Percentiles rank a stretch among this genome's conserved stretches.
Evolutionary conservation across 2,797 vertebrate genomes (phyloP).

Genomic region (Halcyon badia): DNA sequence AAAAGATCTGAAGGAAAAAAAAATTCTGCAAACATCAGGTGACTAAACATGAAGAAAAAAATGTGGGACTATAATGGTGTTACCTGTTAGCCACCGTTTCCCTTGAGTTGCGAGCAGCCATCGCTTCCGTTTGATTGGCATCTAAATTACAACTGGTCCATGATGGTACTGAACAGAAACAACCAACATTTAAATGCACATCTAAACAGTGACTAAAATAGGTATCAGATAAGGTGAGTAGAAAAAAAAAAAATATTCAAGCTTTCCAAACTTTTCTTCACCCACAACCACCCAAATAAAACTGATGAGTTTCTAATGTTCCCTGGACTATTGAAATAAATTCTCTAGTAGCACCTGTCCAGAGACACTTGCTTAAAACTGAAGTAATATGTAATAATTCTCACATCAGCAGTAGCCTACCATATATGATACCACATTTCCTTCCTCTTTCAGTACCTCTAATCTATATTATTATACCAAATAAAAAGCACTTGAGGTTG

Average conservation of each 20-base stretch:
- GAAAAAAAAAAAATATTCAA: not conserved
- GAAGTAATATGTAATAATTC: not conserved
- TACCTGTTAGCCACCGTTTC: constrained; percentile 91
- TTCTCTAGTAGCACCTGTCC: not conserved
- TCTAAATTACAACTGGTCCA: constrained; percentile 80
- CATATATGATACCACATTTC: not conserved
- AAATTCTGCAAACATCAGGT: not conserved
- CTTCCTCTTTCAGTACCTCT: not conserved
- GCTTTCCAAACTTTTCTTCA: not conserved
- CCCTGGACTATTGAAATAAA: not conserved
- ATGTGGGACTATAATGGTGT: not conserved
- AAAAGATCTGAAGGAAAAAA: not conserved
- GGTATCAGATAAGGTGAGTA: not conserved
- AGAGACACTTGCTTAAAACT: not conserved
- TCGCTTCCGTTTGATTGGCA: constrained; percentile 68
- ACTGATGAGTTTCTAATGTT: not conserved
- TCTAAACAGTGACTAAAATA: not conserved
- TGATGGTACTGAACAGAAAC: constrained; percentile 84
- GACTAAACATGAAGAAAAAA: not conserved
- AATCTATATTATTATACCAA: not conserved
- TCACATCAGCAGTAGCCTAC: not conserved
- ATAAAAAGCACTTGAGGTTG: not conserved
- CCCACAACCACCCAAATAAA: not conserved
- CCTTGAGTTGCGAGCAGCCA: constrained; percentile 73
- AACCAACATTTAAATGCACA: constrained; percentile 4